A percentile compares a stretch with the other conserved stretches of the same genome.
These are phyloP conservation scores for Phlogophora meticulosa DNA, from an alignment of 2,888 invertebrate genomes.

Conservation along the genomic window DNA sequence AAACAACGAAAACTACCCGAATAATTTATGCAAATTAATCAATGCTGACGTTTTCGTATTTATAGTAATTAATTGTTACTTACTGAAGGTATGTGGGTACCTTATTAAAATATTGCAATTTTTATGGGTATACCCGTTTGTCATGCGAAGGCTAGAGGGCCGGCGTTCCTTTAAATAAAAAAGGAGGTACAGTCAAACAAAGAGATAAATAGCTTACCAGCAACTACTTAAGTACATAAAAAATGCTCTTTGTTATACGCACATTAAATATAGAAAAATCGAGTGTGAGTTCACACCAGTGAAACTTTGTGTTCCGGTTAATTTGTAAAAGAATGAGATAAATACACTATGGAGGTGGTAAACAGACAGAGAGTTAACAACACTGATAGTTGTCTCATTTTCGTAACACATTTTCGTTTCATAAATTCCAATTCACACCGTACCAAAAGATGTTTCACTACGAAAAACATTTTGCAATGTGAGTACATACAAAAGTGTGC, in stretches of 20 bases:
- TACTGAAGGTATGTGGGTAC: conserved; percentile 77
- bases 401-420: no score
- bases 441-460: no score
- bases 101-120: conserved; percentile 87
- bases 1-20: conserved; percentile 12
- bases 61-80: conserved; percentile 85
- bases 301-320: no score
- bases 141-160: conserved; percentile 75
- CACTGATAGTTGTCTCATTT: no score
- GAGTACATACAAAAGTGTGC: background rate
- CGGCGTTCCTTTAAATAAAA: conserved; percentile 44
- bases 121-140: conserved; percentile 83
- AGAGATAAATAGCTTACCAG: background rate
- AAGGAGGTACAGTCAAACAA: conserved; percentile 17
- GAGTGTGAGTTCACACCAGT: no score
- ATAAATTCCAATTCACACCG: no score
- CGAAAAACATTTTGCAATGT: background rate
- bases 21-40: conserved; percentile 50
- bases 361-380: no score
- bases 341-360: no score
- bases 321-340: no score
- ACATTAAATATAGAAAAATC: no score
- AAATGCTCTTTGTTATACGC: no score
- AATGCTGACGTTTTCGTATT: conserved; percentile 52
- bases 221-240: background rate